Conservation (phyloP, 2,113 vertebrate species). For the Xenus cinereus region DNA sequence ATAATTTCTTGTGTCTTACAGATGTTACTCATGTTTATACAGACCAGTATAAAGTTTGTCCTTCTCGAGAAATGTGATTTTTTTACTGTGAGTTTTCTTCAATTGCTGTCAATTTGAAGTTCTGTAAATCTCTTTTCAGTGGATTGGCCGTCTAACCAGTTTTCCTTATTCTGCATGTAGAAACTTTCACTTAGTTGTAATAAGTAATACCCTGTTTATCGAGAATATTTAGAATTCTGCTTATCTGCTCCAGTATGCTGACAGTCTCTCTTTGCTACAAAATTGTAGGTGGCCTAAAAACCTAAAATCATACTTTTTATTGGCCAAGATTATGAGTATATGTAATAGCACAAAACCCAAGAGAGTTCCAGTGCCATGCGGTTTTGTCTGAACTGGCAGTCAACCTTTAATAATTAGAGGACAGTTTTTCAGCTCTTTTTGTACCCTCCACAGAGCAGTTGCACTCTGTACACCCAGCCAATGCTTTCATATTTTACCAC, state of each 20-base stretch:
- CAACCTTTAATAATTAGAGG: neutral
- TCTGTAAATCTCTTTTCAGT: neutral
- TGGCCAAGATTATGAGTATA: neutral
- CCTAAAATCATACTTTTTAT: neutral
- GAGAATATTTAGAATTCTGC: neutral
- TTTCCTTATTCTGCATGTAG: neutral
- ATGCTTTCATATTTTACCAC: neutral
- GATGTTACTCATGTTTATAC: neutral
- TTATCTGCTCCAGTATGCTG: neutral
- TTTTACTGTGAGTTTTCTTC: neutral
- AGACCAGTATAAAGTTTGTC: neutral
- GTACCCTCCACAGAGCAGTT: neutral
- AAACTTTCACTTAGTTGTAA: neutral
- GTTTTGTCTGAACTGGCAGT: neutral
- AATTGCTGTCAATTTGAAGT: neutral
- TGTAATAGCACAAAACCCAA: neutral
- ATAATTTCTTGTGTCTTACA: neutral
- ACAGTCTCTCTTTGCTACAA: neutral
- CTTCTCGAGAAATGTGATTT: neutral
- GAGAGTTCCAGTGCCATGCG: neutral
- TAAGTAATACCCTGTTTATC: neutral
- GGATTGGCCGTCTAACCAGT: neutral
- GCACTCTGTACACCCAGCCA: neutral
- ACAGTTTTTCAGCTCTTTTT: neutral
- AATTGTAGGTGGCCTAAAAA: neutral